Evolutionary conservation across 2,888 invertebrate genomes (phyloP).

Genomic region (Ennomos fuscantarius): DNA sequence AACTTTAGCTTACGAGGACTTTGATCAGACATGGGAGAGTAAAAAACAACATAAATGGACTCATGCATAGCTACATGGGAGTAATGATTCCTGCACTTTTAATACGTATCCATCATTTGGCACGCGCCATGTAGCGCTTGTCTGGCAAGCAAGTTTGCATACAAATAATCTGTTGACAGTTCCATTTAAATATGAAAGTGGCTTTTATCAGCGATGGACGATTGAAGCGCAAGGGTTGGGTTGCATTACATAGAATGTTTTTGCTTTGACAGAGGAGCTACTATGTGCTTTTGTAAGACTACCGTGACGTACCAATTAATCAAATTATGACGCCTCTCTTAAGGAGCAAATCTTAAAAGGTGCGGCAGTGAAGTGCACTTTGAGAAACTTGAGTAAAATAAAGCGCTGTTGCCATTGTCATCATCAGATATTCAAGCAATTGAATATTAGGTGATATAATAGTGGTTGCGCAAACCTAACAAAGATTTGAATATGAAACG

Average conservation of each 20-base stretch:
- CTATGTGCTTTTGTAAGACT: slow-evolving; percentile 32
- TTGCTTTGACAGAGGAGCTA: slow-evolving; percentile 34
- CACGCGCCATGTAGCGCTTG: too few relatives aligned
- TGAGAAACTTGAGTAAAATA: neutral
- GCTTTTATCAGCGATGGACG: slow-evolving; percentile 33
- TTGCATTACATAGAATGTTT: slow-evolving; percentile 31
- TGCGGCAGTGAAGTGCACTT: neutral
- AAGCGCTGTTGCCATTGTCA: too few relatives aligned
- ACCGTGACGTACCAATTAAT: slow-evolving; percentile 31
- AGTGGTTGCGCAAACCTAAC: too few relatives aligned
- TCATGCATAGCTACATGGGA: slow-evolving; percentile 1
- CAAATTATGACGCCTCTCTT: slow-evolving; percentile 19
- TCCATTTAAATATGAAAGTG: slow-evolving; percentile 11
- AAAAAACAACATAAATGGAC: too few relatives aligned
- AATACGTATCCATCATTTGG: too few relatives aligned
- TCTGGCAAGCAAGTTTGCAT: slow-evolving; percentile 11
- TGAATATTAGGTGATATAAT: too few relatives aligned
- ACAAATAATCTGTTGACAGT: slow-evolving; percentile 18
- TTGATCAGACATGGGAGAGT: neutral
- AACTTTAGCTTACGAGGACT: slow-evolving; percentile 4
- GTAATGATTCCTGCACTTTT: too few relatives aligned
- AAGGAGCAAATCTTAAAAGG: slow-evolving; percentile 1
- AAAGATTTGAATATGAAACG: too few relatives aligned
- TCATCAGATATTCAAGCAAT: too few relatives aligned
- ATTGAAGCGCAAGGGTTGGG: slow-evolving; percentile 30